Evolutionary conservation across 1,140 invertebrate species (phyloP), one percentile per base, ranked within the genome.

Genomic region (Drosophila hydei): DNA sequence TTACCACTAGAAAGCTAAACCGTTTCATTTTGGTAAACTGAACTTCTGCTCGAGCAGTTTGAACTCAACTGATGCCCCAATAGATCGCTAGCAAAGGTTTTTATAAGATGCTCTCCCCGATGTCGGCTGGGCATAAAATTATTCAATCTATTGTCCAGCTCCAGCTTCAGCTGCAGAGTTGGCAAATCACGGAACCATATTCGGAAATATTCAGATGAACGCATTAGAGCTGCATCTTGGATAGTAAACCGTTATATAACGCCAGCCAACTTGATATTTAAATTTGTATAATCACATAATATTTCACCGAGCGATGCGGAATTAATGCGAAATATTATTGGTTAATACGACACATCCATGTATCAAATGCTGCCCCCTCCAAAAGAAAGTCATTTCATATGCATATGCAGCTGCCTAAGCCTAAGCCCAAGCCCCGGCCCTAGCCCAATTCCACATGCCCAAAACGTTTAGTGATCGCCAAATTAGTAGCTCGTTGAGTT

Each of bases 281-380:
- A 68, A 88, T 87, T 47, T 16, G 21, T 74, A 80, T 85, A 85
- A 85, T 72, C 72, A 50, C 43, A 56, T 63, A 75, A 87, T 80
- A 72, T 72, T 75, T 77, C 75, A 87, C 59, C 75, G 55, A 64
- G 30, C 36, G 62, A 68, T 67, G 63, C 61, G 18, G 64, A 68
- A 81, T 71, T 72, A 79, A 87, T 87, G 83, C 81, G 72, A 87
- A 87, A 87, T 83, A 83, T 88, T 83, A 88, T 83, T 88, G 59
- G 64, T 64, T 56, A 63, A 63, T 59, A 58, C 61, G 45, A 38
- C 62, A 74, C 23, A 60, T 59, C 27, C 48, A 50, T 52, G 19
- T 51, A 63, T 76, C 51, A 60, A 65, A 76, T 27, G 38, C 4
- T 55, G n/a, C 30, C 40, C 16, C 30, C 55, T 60, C 59, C 60